Conservation (phyloP, 2,113 vertebrate genomes). For the Pelmatolapia mariae region DNA sequence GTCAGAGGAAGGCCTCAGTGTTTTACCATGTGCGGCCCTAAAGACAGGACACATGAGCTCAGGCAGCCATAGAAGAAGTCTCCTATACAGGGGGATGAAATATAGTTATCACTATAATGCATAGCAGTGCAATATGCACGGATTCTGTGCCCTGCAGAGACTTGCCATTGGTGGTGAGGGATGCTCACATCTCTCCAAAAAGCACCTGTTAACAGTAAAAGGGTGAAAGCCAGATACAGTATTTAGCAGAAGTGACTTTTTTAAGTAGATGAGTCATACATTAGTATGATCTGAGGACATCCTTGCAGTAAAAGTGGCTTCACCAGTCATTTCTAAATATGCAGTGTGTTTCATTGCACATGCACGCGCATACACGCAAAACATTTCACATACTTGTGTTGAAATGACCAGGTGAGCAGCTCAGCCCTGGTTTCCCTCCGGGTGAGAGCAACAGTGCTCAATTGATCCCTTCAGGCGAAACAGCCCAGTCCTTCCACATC, state of each 20-base stretch:
- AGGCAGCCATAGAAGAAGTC: background rate
- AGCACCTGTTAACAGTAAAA: conserved; percentile 52
- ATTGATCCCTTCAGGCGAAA: conserved; percentile 33
- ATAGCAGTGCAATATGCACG: background rate
- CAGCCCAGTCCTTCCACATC: conserved; percentile 47
- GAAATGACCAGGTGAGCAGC: conserved; percentile 45
- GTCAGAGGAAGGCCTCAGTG: conserved; percentile 36
- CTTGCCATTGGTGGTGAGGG: background rate
- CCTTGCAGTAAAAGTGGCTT: background rate
- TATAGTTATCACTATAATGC: background rate
- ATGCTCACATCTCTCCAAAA: background rate
- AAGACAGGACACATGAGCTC: conserved; percentile 22
- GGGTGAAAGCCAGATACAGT: background rate
- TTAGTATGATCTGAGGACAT: background rate
- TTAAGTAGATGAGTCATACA: background rate
- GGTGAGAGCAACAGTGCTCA: conserved; percentile 47
- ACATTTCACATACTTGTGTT: conserved; percentile 58
- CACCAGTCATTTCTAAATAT: background rate
- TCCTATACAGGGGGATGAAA: background rate
- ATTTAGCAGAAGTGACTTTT: background rate
- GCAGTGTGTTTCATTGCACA: conserved; percentile 5
- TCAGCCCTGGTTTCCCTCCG: conserved; percentile 22
- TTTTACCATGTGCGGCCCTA: conserved; percentile 11
- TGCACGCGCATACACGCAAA: background rate
- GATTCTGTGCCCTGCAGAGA: background rate